Evolutionary conservation across 2,888 invertebrate species (phyloP).

Genomic region (Orthonevra nobilis): DNA sequence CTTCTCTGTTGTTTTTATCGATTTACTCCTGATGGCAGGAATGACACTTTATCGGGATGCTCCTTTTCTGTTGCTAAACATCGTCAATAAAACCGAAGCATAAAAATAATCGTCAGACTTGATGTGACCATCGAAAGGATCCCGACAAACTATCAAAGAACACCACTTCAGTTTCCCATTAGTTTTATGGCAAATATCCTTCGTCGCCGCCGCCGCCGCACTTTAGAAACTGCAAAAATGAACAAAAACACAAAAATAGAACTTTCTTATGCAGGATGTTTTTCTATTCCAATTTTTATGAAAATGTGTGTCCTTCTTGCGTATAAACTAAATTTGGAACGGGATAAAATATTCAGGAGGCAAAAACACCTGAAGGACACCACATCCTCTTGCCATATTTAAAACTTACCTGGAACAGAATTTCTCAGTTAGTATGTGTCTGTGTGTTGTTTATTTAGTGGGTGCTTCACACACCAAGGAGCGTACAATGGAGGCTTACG

Average conservation of each 20-base stretch:
- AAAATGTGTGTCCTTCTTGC: conserved; percentile 39
- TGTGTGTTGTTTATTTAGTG: too few relatives aligned
- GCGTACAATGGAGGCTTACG: conserved; percentile 23
- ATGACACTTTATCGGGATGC: conserved; percentile 39
- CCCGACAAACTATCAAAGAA: conserved; percentile 27
- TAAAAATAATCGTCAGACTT: conserved; percentile 64
- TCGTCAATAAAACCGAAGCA: conserved; percentile 58
- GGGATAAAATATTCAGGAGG: conserved; percentile 56
- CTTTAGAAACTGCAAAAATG: conserved; percentile 19
- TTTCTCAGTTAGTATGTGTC: conserved; percentile 10
- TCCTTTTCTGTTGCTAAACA: conserved; percentile 55
- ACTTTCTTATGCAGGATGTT: conserved; percentile 14
- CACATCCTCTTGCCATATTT: conserved; percentile 22
- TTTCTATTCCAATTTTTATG: conserved; percentile 37
- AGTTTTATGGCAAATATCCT: conserved; percentile 52
- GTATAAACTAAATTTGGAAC: conserved; percentile 56
- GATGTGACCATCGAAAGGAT: conserved; percentile 46
- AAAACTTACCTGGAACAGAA: conserved; percentile 7
- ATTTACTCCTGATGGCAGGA: conserved; percentile 21
- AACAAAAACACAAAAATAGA: background rate
- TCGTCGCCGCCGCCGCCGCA: too few relatives aligned
- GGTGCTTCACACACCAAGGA: too few relatives aligned
- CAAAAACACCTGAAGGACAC: conserved; percentile 60
- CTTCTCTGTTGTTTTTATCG: background rate
- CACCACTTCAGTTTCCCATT: conserved; percentile 55